A percentile compares a stretch with the other conserved stretches of the same genome.
phyloP scores from a whole-genome alignment of 2,888 invertebrate species.

The Cantharis rufa region DNA sequence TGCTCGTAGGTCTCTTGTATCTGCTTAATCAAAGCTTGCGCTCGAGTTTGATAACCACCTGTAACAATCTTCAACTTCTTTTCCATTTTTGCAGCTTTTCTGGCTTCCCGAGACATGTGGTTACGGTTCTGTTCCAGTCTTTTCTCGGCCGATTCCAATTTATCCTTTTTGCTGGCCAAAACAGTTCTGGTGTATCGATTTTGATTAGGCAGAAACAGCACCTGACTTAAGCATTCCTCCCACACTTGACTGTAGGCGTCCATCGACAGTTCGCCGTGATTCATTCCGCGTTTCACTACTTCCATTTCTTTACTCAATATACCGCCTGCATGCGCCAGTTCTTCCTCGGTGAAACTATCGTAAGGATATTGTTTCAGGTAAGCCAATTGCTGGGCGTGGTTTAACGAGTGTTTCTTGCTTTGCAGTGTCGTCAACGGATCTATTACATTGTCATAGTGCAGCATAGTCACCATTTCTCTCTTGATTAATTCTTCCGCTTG shows the following conservation, averaged over 20 bases:
- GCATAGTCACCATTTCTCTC: constrained; percentile 94
- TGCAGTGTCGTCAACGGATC: constrained; percentile 64
- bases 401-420: constrained; percentile 61
- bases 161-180: constrained; percentile 93
- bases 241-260: constrained; percentile 92
- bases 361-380: constrained; percentile 89
- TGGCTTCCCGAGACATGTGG: constrained; percentile 97
- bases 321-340: constrained; percentile 67
- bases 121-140: constrained; percentile 88
- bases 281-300: constrained; percentile 90
- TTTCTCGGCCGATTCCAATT: constrained; percentile 91
- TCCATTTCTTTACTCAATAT: constrained; percentile 84
- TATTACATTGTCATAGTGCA: constrained; percentile 85
- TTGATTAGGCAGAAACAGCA: constrained; percentile 82
- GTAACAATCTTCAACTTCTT: constrained; percentile 96
- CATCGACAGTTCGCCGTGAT: constrained; percentile 88
- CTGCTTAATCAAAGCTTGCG: constrained; percentile 86
- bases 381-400: constrained; percentile 73
- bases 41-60: constrained; percentile 79
- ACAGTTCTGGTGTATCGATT: constrained; percentile 85
- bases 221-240: constrained; percentile 95
- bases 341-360: constrained; percentile 69
- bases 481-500: constrained; percentile 96
- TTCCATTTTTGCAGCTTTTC: constrained; percentile 95
- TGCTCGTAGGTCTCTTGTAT: constrained; percentile 86